These are phyloP conservation scores for Caerostris extrusa DNA, from an alignment of 1,140 invertebrate species.

Conservation along the genomic window DNA sequence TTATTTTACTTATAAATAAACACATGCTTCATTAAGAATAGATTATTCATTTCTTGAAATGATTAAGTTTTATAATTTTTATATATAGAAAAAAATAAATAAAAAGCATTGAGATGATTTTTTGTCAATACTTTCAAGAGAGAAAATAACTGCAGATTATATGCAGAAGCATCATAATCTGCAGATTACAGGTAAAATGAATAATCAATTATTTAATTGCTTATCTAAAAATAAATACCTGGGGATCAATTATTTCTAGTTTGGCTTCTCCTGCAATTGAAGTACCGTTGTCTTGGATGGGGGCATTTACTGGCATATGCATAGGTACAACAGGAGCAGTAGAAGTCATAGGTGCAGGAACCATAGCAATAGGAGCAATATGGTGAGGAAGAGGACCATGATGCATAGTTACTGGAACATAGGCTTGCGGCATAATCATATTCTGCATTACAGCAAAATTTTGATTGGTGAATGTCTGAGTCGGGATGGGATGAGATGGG, in stretches of 20 bases:
- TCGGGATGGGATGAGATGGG: slow-evolving; percentile 78
- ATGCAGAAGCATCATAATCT: no score
- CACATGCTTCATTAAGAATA: no score
- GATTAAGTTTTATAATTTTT: no score
- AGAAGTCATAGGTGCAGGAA: slow-evolving; percentile 40
- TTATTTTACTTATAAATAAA: no score
- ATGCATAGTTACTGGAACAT: slow-evolving; percentile 74
- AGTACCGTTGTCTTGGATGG: not conserved
- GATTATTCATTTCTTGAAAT: no score
- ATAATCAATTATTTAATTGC: no score
- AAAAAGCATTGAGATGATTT: no score
- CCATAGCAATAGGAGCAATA: slow-evolving; percentile 66
- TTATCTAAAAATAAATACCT: not conserved
- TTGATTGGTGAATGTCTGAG: slow-evolving; percentile 79
- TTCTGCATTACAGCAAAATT: slow-evolving; percentile 77
- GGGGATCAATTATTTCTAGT: not conserved
- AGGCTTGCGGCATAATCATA: slow-evolving; percentile 65
- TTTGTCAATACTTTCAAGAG: no score
- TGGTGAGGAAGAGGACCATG: slow-evolving; percentile 46
- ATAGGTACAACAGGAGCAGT: slow-evolving; percentile 43
- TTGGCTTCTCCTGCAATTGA: not conserved
- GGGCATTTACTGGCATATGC: not conserved
- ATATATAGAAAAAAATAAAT: no score
- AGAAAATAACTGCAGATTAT: no score
- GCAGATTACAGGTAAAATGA: no score